Conservation (phyloP, 2,797 vertebrate species). For the Pipistrellus kuhlii region DNA sequence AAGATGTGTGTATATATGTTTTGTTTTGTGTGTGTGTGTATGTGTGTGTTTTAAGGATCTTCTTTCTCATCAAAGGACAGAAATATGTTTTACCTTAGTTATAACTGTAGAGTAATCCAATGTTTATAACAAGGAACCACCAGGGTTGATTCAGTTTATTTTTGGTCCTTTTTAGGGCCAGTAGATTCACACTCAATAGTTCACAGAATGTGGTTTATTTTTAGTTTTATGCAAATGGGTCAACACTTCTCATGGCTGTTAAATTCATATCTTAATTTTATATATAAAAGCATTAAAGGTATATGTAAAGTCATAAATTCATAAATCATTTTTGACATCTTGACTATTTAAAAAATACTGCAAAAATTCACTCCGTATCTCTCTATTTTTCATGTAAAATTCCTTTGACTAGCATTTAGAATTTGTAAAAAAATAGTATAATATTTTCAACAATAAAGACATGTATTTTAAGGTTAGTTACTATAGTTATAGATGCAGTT, state of each 20-base stretch:
- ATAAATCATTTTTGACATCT: constrained; percentile 48
- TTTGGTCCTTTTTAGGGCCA: neutral
- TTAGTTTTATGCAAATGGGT: neutral
- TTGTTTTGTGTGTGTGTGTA: neutral
- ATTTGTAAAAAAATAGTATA: neutral
- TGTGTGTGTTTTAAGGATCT: neutral
- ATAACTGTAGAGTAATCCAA: neutral
- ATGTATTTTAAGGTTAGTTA: constrained; percentile 43
- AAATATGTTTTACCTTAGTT: neutral
- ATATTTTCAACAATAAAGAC: constrained; percentile 37
- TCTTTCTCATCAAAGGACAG: neutral
- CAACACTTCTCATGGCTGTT: neutral
- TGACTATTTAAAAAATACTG: neutral
- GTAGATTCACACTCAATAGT: neutral
- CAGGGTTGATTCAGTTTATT: neutral
- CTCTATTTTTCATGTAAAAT: constrained; percentile 61
- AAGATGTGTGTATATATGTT: neutral
- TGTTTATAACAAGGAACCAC: neutral
- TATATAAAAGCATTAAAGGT: neutral
- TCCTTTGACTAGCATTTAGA: constrained; percentile 49
- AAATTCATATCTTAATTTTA: neutral
- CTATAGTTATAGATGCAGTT: constrained; percentile 9
- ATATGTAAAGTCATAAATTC: neutral
- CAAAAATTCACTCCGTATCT: constrained; percentile 58
- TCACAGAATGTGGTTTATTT: neutral